These are phyloP conservation scores for Equus przewalskii DNA, from an alignment of 2,113 vertebrate genomes.

Conservation along the genomic window DNA sequence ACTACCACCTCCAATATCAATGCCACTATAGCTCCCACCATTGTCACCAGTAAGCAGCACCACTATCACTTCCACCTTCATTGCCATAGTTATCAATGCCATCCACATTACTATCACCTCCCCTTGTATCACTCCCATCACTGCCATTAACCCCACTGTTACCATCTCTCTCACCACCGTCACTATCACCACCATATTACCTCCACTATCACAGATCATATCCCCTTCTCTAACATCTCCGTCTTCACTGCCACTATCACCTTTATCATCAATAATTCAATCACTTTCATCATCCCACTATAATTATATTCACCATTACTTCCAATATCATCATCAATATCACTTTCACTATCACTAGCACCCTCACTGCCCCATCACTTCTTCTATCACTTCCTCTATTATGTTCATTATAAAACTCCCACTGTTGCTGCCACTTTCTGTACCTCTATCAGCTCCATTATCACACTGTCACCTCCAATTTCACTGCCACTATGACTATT, in stretches of 20 bases:
- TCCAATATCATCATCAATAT: background rate
- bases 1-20: background rate
- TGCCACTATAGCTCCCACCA: background rate
- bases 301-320: background rate
- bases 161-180: background rate
- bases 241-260: background rate
- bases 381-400: background rate
- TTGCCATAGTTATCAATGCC: background rate
- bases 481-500: background rate
- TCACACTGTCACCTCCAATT: background rate
- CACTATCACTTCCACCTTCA: background rate
- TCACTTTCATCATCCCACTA: background rate
- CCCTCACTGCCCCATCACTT: background rate
- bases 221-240: background rate
- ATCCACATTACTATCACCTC: background rate
- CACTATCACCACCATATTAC: background rate
- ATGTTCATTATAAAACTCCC: background rate
- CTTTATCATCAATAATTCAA: background rate
- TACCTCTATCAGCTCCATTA: background rate
- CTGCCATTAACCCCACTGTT: background rate
- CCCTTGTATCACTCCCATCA: background rate
- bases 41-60: background rate
- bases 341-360: background rate
- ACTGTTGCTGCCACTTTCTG: background rate
- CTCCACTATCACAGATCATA: background rate